These are phyloP conservation scores for Phyllotis vaccarum DNA, from an alignment of 2,797 vertebrate species.

Conservation along the genomic window DNA sequence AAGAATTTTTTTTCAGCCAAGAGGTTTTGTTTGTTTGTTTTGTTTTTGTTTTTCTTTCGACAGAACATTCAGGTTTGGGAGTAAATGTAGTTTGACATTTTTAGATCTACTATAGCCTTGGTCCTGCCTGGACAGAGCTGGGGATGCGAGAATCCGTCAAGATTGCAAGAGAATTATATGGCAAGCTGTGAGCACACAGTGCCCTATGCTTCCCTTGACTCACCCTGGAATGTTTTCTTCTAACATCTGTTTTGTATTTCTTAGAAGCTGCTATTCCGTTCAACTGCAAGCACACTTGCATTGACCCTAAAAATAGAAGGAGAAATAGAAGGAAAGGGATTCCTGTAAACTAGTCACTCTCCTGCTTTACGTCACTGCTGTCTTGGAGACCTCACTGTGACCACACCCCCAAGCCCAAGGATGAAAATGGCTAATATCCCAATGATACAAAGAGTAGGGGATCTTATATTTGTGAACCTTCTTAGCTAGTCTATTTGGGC, in stretches of 20 bases:
- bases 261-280: conserved; percentile 78
- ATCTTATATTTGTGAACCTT: conserved; percentile 35
- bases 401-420: neutral
- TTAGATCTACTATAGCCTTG: conserved; percentile 30
- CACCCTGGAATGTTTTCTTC: conserved; percentile 75
- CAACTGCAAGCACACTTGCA: conserved; percentile 79
- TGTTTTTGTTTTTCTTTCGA: conserved; percentile 19
- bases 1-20: conserved; percentile 55
- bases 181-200: conserved; percentile 41
- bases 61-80: conserved; percentile 53
- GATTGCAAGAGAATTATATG: conserved; percentile 48
- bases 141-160: neutral
- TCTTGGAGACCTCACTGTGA: neutral
- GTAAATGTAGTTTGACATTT: conserved; percentile 60
- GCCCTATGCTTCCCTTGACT: conserved; percentile 68
- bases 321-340: conserved; percentile 68
- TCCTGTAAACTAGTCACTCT: conserved; percentile 58
- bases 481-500: neutral
- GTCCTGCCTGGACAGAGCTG: conserved; percentile 24
- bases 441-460: neutral
- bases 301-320: conserved; percentile 76
- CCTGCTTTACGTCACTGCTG: conserved; percentile 19
- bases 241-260: conserved; percentile 82
- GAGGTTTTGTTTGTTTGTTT: neutral
- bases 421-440: conserved; percentile 17